Evolutionary conservation across 2,113 vertebrate species (phyloP).

Genomic region (Tragulus kanchil): DNA sequence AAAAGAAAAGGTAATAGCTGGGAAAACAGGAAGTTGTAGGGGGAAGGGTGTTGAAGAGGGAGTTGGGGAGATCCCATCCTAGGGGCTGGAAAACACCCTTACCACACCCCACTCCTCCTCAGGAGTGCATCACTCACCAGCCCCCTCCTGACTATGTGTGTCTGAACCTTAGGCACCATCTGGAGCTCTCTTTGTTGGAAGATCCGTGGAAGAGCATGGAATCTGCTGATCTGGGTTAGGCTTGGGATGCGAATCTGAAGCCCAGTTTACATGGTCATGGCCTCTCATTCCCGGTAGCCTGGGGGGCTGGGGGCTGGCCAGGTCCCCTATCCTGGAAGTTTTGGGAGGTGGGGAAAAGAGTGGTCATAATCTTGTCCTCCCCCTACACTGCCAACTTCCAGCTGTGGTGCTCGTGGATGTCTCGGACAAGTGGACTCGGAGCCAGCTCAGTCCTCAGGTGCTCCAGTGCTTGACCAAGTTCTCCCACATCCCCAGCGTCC

Average conservation of each 20-base stretch:
- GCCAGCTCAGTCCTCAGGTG: conserved; percentile 90
- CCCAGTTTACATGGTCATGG: neutral
- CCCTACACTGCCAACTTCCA: conserved; percentile 72
- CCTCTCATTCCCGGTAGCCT: conserved; percentile 53
- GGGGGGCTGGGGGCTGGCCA: neutral
- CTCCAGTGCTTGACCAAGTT: conserved; percentile 91
- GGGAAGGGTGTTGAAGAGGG: neutral
- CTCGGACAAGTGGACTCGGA: conserved; percentile 92
- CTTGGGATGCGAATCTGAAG: neutral
- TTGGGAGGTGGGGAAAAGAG: neutral
- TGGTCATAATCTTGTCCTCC: neutral
- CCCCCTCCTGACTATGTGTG: neutral
- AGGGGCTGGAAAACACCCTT: neutral
- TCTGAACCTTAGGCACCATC: conserved; percentile 90
- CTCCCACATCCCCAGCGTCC: conserved; percentile 91
- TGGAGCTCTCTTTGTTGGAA: conserved; percentile 92
- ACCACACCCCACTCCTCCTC: neutral
- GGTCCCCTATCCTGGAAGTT: neutral
- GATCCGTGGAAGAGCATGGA: conserved; percentile 94
- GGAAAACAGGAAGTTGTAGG: neutral
- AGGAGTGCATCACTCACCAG: neutral
- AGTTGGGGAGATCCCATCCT: neutral
- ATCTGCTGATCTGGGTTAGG: conserved; percentile 93
- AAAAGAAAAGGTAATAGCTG: conserved; percentile 91
- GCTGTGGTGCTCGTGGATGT: conserved; percentile 95